Base-by-base conservation (phyloP, 2,113 vertebrate genomes). In the Phalacrocorax aristotelis region DNA sequence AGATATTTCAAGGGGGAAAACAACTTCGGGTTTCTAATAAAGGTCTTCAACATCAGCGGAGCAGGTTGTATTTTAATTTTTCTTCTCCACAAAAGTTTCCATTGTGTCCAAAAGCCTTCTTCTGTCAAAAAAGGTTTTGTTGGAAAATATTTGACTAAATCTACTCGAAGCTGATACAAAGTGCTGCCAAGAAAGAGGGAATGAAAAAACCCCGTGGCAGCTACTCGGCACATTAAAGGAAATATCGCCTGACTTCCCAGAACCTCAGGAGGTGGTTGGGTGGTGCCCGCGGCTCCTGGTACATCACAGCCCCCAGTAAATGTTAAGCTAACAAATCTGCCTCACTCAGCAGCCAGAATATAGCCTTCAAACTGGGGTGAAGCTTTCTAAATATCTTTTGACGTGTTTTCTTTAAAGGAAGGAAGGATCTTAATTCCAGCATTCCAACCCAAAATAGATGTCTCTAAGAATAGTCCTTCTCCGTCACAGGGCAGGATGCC, bases 351-450 rank as follows among this genome's bases (percentile, higher is more conserved):
- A 76, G 77, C 40, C 55, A 19, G 66, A 48, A 64, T 25, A 8
- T 8, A 87, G 76, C 48, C 86, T 94, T 49, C 34, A 25, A 66
- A 61, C 46, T 18, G 64, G 84, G 80, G 14, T 7, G 62, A 83
- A 92, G 71, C 81, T 94, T 93, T 90, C 57, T 55, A 61, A 94
- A 86, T 60, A 83, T 60, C 38, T 0, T 15, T 48, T 66, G 68
- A 55, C 29, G 0, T 77, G 83, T 93, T 96, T 95, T 89, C 91
- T 93, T 89, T 93, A 90, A 87, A 97, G 95, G 93, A 95, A 97
- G 97, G 97, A 97, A 96, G 88, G 86, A 72, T 54, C 91, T 96
- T 60, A 97, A 96, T 96, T 96, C 92, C 96, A 96, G 92, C 96
- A 83, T 97, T 95, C 95, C 89, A 92, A 70, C 83, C 84, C 92